Base-by-base conservation (phyloP, 2,888 invertebrate species). In the Micoletzkya japonica region DNA sequence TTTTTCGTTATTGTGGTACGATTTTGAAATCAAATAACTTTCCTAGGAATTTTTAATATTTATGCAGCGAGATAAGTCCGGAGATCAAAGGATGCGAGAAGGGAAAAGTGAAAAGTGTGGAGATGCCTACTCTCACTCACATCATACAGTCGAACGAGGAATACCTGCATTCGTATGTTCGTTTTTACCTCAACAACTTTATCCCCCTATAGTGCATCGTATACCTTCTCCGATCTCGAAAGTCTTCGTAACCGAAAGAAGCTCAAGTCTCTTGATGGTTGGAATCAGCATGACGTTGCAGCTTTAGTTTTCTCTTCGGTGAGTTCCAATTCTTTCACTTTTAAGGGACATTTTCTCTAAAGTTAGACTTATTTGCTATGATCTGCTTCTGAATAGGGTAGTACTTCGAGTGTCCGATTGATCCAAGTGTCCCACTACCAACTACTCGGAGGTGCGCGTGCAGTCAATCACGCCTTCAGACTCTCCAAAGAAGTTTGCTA, bases 381-480 rank as follows among this genome's bases (percentile, higher is more conserved):
- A 24, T 54, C n/a, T 28, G n/a, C 7, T 26, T 4, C 26, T 49
- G 34, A 14, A 32, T 14, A 63, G 63, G 63, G 63, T n/a, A 34
- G 36, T n/a, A 49, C 63, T 30, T 44, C 30, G 1, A 26, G n/a
- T 10, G 7, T 6, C 49, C 66, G 54, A 52, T 36, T 66, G 54
- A 37, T 37, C 7, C 52, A 32, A 24, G 36, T 66, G n/a, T 52
- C 66, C 28, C 54, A 52, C 66, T 66, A 26, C n/a, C 66, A 66
- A 66, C 24, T 66, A 37, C 28, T 66, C 36, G 66, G 66, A 34
- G 66, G 66, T 10, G 66, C 54, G 10, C 10, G 66, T 52, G 20
- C 66, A 66, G 66, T 66, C 20, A 66, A 66, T 34, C 66, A 66
- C 26, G 66, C 66, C 4, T 66, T 66, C 20, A 36, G 66, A 4